Evolutionary conservation across 2,797 vertebrate genomes (phyloP).

Genomic region (Emydoidea blandingii): DNA sequence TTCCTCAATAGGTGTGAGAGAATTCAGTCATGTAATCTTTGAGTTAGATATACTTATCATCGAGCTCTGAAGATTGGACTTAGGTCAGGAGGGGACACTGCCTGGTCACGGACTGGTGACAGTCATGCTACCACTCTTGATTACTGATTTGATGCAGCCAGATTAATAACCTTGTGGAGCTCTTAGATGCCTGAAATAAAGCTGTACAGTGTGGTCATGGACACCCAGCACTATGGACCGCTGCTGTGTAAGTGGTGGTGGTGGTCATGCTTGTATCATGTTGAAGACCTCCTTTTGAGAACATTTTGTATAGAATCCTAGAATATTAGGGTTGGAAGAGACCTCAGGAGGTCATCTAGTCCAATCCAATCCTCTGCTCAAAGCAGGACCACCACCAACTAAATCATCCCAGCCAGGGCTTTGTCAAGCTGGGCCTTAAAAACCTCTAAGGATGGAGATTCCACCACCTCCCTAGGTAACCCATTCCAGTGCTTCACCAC

Average conservation of each 20-base stretch:
- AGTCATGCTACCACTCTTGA: neutral
- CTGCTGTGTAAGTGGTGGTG: neutral
- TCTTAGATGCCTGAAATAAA: neutral
- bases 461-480: too few relatives aligned
- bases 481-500: too few relatives aligned
- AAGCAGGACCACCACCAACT: too few relatives aligned
- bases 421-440: too few relatives aligned
- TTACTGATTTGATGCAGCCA: neutral
- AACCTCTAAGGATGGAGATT: too few relatives aligned
- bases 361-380: too few relatives aligned
- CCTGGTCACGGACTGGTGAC: neutral
- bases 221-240: neutral
- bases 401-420: too few relatives aligned
- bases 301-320: neutral
- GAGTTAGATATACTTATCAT: neutral
- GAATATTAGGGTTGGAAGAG: too few relatives aligned
- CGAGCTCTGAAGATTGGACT: neutral
- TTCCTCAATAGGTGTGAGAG: neutral
- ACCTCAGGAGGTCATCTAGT: too few relatives aligned
- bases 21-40: neutral
- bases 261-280: neutral
- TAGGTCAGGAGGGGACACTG: neutral
- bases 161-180: neutral
- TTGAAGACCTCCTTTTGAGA: conserved; percentile 30
- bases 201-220: neutral